Evolutionary conservation across 1,140 invertebrate species (phyloP).

Genomic region (Trachymyrmex cornetzi): DNA sequence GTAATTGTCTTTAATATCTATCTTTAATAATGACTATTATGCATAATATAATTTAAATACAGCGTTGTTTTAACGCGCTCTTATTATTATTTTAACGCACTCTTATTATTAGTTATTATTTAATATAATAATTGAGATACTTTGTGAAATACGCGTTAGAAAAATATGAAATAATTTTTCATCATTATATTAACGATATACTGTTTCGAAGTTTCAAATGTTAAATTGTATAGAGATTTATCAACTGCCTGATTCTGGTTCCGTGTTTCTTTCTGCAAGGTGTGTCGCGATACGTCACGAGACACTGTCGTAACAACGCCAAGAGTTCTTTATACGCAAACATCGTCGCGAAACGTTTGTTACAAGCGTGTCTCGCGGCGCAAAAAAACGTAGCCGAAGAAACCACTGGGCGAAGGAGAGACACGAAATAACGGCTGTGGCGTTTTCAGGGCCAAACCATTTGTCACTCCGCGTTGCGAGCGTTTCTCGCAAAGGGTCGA

Average conservation of each 20-base stretch:
- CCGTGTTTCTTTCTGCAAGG: constrained; percentile 34
- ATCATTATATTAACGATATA: neutral
- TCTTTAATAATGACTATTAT: neutral
- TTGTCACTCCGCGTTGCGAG: constrained; percentile 75
- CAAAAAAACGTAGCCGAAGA: constrained; percentile 13
- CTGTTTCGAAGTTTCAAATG: neutral
- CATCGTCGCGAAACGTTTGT: constrained; percentile 64
- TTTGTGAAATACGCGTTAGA: neutral
- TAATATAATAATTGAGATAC: neutral
- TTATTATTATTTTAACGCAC: neutral
- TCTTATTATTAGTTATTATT: neutral
- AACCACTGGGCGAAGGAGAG: constrained; percentile 31
- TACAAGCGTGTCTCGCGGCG: constrained; percentile 55
- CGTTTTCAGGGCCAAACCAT: constrained; percentile 71
- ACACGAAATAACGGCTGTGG: constrained; percentile 73
- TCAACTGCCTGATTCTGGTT: constrained; percentile 2
- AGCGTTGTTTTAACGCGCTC: neutral
- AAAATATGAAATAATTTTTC: neutral
- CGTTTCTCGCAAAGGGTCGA: constrained; percentile 73
- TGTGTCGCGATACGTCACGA: constrained; percentile 37
- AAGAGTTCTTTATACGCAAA: constrained; percentile 61
- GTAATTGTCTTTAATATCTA: neutral
- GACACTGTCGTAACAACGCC: constrained; percentile 7
- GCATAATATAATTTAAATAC: neutral
- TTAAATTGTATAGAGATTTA: constrained; percentile 16